Evolutionary conservation across 2,113 vertebrate species (phyloP), one percentile per base, ranked within the genome.

Genomic region (Cyphomyrus plagiostoma): DNA sequence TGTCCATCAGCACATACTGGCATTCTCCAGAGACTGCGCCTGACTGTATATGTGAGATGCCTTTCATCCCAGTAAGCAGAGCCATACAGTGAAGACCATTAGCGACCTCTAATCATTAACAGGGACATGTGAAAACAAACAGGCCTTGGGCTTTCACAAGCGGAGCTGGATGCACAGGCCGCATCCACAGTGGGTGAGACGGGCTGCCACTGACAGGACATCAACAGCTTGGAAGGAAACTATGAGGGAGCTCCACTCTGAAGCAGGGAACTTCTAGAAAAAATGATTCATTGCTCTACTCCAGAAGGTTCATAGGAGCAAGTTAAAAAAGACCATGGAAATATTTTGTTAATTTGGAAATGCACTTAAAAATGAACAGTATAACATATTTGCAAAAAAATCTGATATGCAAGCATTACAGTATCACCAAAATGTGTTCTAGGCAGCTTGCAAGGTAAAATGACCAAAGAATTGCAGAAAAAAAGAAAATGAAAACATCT

Each of bases 21-120:
- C n/a, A 15, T 50, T 53, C 53, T 45, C 35, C 35, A 66, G 53
- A 45, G 52, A 46, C 23, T 62, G 56, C 2, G 8, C 7, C 23
- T 9, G 17, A 66, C 17, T 56, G 19, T 56, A 56, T 23, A 56
- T 56, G 53, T 56, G 19, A 56, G 56, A n/a, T 6, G 2, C 56
- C 10, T 50, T 52, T n/a, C 84, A 46, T 66, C 56, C 87, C 19
- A 10, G 35, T 35, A 30, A 19, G 42, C 42, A 88, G 4, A 56
- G 30, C 30, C 39, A 87, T 15, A 82, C 62, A n/a, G 6, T 15
- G 8, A 45, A 0, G 0, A 84, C 19, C 0, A 92, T 91, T 92
- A 93, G 91, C 89, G 91, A 90, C 91, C 91, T 53, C 90, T 62
- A 21, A 23, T 86, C 74, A 90, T 83, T 82, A 88, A 74, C 89